Percentiles rank a stretch among this genome's conserved stretches.
These are phyloP conservation scores for Schizaphis graminum DNA, from an alignment of 2,888 invertebrate species.

Conservation along the genomic window DNA sequence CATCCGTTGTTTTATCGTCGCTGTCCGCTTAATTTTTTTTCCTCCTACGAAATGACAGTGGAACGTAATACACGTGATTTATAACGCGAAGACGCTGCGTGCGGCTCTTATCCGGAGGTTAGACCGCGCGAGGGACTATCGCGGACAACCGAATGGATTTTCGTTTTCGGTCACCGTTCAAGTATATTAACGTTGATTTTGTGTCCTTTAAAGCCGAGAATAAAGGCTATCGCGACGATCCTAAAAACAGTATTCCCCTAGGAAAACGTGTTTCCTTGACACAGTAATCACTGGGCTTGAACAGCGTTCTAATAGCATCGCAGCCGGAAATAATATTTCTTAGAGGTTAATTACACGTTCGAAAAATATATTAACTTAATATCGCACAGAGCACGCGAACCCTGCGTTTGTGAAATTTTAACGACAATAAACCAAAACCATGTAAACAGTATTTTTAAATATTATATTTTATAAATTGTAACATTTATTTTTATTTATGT, in stretches of 20 bases:
- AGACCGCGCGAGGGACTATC: not conserved
- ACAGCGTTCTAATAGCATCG: conserved; percentile 19
- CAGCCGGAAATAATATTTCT: conserved; percentile 46
- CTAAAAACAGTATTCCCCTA: not conserved
- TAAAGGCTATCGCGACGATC: conserved; percentile 11
- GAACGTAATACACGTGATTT: not conserved
- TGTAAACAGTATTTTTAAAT: conserved; percentile 40
- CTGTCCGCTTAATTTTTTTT: not conserved
- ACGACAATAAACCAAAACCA: conserved; percentile 46
- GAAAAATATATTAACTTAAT: conserved; percentile 23
- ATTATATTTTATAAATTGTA: conserved; percentile 30
- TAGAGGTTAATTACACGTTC: conserved; percentile 44
- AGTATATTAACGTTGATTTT: not conserved
- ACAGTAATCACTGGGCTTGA: conserved; percentile 11
- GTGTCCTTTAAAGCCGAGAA: not conserved
- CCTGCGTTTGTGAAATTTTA: conserved; percentile 34
- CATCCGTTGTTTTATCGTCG: not conserved
- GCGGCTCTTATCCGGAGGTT: not conserved
- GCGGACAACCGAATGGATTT: not conserved
- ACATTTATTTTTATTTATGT: conserved; percentile 16
- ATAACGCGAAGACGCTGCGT: not conserved
- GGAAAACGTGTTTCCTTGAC: not conserved
- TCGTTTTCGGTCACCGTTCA: not conserved
- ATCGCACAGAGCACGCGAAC: conserved; percentile 19
- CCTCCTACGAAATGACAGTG: not conserved